Conservation (phyloP, 2,113 vertebrate genomes). For the Psilopsiagon aymara region DNA sequence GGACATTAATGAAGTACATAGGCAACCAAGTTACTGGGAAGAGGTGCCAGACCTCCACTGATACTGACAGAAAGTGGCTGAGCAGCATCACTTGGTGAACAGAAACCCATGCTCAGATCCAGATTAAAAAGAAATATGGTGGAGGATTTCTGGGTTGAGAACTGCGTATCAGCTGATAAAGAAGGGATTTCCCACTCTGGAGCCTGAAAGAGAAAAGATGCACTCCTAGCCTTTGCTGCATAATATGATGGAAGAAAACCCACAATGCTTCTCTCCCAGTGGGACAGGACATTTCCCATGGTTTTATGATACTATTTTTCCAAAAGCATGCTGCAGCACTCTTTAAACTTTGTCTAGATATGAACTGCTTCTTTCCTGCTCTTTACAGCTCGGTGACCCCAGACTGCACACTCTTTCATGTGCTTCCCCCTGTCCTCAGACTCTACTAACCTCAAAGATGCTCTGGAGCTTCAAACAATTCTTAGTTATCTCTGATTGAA, state of each 20-base stretch:
- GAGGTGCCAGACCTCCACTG: neutral
- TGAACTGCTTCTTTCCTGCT: neutral
- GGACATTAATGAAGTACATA: neutral
- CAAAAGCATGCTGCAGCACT: neutral
- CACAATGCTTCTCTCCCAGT: neutral
- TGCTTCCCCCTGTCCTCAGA: neutral
- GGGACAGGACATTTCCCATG: neutral
- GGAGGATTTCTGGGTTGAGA: neutral
- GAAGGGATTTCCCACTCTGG: neutral
- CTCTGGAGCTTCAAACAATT: neutral
- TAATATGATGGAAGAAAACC: neutral
- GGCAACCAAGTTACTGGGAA: neutral
- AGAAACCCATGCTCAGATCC: neutral
- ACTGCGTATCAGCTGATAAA: neutral
- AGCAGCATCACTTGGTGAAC: neutral
- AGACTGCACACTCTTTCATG: neutral
- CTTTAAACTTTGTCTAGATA: neutral
- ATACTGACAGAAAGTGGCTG: neutral
- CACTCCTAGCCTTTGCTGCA: neutral
- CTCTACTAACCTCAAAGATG: slow-evolving; percentile 34
- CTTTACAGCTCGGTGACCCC: neutral
- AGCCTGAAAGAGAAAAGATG: neutral
- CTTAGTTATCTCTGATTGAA: accelerated
- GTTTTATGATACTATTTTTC: neutral
- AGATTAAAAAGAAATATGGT: neutral